These are phyloP conservation scores for Pluvianellus socialis DNA, from an alignment of 2,113 vertebrate genomes.

Conservation along the genomic window DNA sequence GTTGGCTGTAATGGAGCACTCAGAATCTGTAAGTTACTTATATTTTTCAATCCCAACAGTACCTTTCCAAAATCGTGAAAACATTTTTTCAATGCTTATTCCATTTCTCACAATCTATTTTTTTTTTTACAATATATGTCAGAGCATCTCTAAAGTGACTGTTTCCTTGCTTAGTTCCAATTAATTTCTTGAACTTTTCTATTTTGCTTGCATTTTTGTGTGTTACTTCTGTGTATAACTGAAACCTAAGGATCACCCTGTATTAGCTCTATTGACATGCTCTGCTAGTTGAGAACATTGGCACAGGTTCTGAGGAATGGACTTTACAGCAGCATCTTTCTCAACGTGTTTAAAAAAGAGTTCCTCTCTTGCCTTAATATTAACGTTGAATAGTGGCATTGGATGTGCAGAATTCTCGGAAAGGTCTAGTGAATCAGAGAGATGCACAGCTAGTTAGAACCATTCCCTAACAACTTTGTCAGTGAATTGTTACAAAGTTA, in stretches of 20 bases:
- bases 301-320: not conserved
- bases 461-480: conserved; percentile 73
- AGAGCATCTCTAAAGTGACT: not conserved
- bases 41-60: not conserved
- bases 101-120: not conserved
- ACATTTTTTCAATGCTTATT: not conserved
- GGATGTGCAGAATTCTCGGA: not conserved
- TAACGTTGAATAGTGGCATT: not conserved
- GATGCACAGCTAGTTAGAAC: conserved; percentile 70
- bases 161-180: not conserved
- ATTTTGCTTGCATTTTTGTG: not conserved
- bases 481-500: conserved; percentile 69
- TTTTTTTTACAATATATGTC: not conserved
- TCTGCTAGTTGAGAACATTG: not conserved
- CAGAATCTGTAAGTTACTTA: conserved; percentile 88
- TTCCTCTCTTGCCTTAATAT: not conserved
- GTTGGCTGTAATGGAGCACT: conserved; percentile 92
- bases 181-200: not conserved
- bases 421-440: conserved; percentile 55
- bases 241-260: not conserved
- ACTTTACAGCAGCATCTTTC: not conserved
- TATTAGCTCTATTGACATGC: not conserved
- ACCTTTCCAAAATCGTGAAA: not conserved
- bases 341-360: not conserved
- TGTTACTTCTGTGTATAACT: not conserved